Base-by-base conservation (phyloP, 2,797 vertebrate species). In the Helostoma temminkii region DNA sequence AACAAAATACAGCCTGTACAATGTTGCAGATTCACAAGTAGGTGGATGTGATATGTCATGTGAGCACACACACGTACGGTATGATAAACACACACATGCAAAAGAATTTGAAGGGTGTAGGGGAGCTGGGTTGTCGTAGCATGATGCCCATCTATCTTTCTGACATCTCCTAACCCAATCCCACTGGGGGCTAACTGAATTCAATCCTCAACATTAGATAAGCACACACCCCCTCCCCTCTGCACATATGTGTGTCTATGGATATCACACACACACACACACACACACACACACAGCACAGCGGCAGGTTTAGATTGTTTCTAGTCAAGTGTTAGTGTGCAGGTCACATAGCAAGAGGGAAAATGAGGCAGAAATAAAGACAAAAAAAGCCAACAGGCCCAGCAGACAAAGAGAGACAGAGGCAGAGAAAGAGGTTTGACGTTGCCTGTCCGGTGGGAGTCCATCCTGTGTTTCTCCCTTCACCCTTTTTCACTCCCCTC, bases 91-190 rank as follows among this genome's bases (percentile, higher is more conserved):
- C 72, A 81, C 72, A 79, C 81, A 92, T 90, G 92, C 92, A 92
- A 91, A 92, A 93, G 89, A 84, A 92, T 94, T 86, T 91, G 77
- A 82, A 62, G 78, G 74, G 67, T 79, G 71, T 42, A 26, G 74
- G 60, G 67, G 67, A 55, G 72, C 45, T 86, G 80, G 78, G 87
- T 89, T 88, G 86, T 82, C 56, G 70, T 72, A 85, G 84, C 90
- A 90, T 90, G 89, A 93, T 91, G 89, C 90, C 93, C 94, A 94
- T 95, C 92, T 94, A 93, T 94, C 94, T 94, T 94, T 94, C 89
- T 94, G 94, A 94, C 94, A 93, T 95, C 91, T 92, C 82, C 91
- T 94, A 94, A 95, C 93, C 93, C 92, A 94, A 94, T 94, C 93
- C 92, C 93, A 90, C 83, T 74, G 86, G 92, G 94, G 94, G 90